Evolutionary conservation across 2,113 vertebrate species (phyloP), one percentile per base, ranked within the genome.

Genomic region (Mesitornis unicolor): DNA sequence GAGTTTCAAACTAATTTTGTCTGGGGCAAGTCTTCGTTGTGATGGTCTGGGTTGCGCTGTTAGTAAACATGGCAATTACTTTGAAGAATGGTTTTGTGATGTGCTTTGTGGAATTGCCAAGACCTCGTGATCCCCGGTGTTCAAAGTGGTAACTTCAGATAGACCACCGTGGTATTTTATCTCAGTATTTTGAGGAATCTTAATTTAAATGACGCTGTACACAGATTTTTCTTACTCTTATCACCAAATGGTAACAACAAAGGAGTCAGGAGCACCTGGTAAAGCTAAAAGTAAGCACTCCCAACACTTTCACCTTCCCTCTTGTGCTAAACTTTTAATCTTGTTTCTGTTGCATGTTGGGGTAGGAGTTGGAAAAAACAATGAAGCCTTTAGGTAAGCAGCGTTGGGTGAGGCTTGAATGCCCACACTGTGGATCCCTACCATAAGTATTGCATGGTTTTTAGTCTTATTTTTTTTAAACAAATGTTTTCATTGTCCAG

Each of bases 231-330:
- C 11, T 82, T 85, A 45, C n/a, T 45, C 59, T 64, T 69, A 42
- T 90, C 17, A 13, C 60, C 28, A 68, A 54, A 26, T 22, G 13
- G 11, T 59, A 60, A 22, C n/a, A 76, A 82, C 57, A 60, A 47
- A 87, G 80, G 75, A 76, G 24, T n/a, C 14, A 2, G 19, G 40
- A 85, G 28, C 33, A 60, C 20, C 57, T 73, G 17, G 15, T 51
- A 68, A 35, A 60, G 35, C 20, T 90, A n/a, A 79, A 53, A 53
- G 4, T 18, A 40, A 64, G 29, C 0, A 0, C 14, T 75, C 0
- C 1, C 43, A 48, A 10, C 17, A 7, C 53, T 76, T 90, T 50
- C 61, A 75, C 33, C n/a, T 69, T 79, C 20, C 22, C 13, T 75
- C 10, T 56, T 68, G 24, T 68, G 57, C 65, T 75, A 1, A 22